Conservation (phyloP, 2,113 vertebrate genomes). For the Micronisus gabar region DNA sequence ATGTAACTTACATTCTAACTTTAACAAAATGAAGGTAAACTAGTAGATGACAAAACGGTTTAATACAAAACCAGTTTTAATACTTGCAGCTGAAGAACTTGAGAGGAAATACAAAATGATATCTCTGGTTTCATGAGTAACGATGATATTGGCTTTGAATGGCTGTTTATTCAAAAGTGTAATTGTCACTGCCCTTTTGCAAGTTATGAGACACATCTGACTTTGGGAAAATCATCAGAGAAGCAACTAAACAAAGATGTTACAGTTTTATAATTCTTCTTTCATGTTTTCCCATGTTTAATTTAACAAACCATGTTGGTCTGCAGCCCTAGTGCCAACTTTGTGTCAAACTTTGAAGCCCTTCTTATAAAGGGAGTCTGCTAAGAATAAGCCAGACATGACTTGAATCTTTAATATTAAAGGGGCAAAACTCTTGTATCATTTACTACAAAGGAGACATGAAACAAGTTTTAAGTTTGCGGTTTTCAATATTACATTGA, state of each 20-base stretch:
- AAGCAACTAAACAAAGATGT: background rate
- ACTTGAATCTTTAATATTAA: background rate
- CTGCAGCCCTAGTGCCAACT: background rate
- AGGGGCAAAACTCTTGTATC: background rate
- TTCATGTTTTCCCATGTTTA: background rate
- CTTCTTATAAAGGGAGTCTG: background rate
- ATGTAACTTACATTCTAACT: background rate
- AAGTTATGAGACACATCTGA: background rate
- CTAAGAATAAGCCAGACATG: background rate
- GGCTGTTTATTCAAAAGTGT: background rate
- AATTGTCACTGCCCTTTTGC: background rate
- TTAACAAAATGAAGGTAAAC: background rate
- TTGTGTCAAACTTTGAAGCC: background rate
- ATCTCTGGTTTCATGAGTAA: background rate
- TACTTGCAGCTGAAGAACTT: background rate
- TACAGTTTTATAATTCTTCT: background rate
- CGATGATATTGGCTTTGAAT: background rate
- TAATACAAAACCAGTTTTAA: background rate
- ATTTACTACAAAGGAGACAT: background rate
- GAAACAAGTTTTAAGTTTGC: background rate
- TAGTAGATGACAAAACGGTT: background rate
- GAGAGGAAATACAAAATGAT: background rate
- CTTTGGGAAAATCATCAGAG: background rate
- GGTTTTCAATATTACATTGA: background rate
- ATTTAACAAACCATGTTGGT: background rate